Evolutionary conservation across 2,888 invertebrate genomes (phyloP), one percentile per base, ranked within the genome.

Genomic region (Trypoxylon attenuatum): DNA sequence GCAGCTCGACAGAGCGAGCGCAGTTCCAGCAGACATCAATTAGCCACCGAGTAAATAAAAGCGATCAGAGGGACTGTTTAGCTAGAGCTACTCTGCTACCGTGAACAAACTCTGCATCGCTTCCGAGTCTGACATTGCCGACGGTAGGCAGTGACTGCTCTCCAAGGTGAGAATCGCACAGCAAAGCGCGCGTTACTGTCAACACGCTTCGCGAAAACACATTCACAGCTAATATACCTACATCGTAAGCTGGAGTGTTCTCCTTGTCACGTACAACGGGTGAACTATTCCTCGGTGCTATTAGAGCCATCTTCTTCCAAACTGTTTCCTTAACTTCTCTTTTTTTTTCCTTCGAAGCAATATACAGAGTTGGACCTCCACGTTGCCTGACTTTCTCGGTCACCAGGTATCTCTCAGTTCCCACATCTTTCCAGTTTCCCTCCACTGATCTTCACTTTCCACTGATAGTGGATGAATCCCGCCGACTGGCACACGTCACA

Each of bases 201-300:
- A 2, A 10, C 21, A n/a, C n/a, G n/a, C n/a, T n/a, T n/a, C n/a
- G n/a, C n/a, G n/a, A n/a, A n/a, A n/a, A n/a, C n/a, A n/a, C n/a
- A n/a, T n/a, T n/a, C n/a, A n/a, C n/a, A n/a, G n/a, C n/a, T n/a
- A n/a, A 1, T 4, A 66, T 76, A 80, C 79, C 42, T 86, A 93
- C 92, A 90, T 92, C 91, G 79, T 92, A 92, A 41, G 92, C 91
- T 77, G 92, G 92, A 75, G 90, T 88, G 78, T 90, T 90, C 75
- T 92, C 90, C 85, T 90, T 92, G 87, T 92, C 92, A 86, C 89
- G 89, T 82, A 92, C 90, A 79, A 91, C 87, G 47, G 92, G 91
- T 73, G 89, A 89, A 73, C 91, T 91, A 87, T 92, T 92, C 88
- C 91, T 90, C 79, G 91, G 90, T 79, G 89, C 89, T 66, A 89